A percentile compares a stretch with the other conserved stretches of the same genome.
These are phyloP conservation scores for Gambusia affinis DNA, from an alignment of 2,113 vertebrate species.

Conservation along the genomic window DNA sequence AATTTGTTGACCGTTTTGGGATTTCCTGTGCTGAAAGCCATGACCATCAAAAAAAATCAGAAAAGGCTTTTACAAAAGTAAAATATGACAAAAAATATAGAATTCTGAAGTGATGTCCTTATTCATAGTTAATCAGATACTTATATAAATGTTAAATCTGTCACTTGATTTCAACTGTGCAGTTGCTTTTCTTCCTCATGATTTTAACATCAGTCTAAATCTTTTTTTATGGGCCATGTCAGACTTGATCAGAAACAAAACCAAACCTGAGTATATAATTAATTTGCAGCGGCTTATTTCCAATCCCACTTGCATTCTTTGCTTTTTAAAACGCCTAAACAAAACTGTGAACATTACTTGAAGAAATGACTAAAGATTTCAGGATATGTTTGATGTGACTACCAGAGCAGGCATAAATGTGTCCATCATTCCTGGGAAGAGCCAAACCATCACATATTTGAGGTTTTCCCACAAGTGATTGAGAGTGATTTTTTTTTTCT, in stretches of 20 bases:
- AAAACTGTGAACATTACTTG: slow-evolving; percentile 1
- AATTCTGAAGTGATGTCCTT: too few species aligned
- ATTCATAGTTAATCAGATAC: too few species aligned
- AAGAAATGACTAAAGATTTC: slow-evolving; percentile 20
- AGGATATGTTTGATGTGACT: neutral
- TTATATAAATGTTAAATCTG: too few species aligned
- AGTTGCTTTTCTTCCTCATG: too few species aligned
- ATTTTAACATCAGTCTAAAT: too few species aligned
- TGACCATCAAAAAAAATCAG: too few species aligned
- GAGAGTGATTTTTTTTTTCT: slow-evolving; percentile 47
- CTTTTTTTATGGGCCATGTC: too few species aligned
- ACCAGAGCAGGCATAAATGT: slow-evolving; percentile 38
- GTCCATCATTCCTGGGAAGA: slow-evolving; percentile 23
- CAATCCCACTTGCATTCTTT: slow-evolving; percentile 16
- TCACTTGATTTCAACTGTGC: too few species aligned
- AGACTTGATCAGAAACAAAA: neutral
- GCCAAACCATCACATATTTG: slow-evolving; percentile 56
- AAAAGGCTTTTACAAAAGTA: too few species aligned
- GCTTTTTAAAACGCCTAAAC: slow-evolving; percentile 7
- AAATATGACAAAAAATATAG: too few species aligned
- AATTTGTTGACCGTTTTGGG: too few species aligned
- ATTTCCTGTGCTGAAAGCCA: too few species aligned
- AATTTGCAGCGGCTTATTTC: slow-evolving; percentile 23
- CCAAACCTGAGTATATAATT: neutral
- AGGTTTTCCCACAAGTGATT: slow-evolving; percentile 45